Conservation (phyloP, 2,797 vertebrate species). For the Anas bernieri region DNA sequence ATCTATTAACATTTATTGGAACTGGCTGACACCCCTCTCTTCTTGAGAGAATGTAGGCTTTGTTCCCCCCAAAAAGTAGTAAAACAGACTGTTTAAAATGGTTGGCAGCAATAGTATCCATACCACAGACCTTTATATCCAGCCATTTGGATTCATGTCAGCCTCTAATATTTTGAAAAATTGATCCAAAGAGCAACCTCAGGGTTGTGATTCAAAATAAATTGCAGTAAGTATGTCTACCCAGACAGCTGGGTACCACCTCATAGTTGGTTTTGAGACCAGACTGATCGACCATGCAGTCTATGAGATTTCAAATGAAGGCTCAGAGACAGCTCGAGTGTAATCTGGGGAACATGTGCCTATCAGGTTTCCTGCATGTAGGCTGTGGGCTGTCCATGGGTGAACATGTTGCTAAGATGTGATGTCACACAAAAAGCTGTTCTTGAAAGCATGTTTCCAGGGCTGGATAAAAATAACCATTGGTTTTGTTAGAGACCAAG, state of each 20-base stretch:
- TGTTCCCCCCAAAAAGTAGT: neutral
- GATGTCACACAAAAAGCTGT: neutral
- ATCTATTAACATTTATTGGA: constrained; percentile 5
- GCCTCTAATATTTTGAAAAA: constrained; percentile 34
- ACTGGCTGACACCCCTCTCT: neutral
- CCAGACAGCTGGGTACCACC: neutral
- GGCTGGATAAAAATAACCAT: neutral
- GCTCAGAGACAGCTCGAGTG: neutral
- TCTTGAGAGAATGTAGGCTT: neutral
- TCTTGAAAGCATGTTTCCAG: neutral
- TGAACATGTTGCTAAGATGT: neutral
- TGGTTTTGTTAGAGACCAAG: neutral
- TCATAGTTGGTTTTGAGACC: neutral
- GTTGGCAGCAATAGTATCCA: neutral
- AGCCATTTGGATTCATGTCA: constrained; percentile 38
- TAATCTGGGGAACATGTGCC: neutral
- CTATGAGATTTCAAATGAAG: neutral
- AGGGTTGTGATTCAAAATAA: constrained; percentile 22
- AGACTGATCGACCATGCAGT: neutral
- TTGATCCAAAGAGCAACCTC: neutral
- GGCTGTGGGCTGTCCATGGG: neutral
- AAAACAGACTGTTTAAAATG: constrained; percentile 21
- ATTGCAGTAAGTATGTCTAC: neutral
- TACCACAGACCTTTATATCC: constrained; percentile 10
- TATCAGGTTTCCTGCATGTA: neutral